These are phyloP conservation scores for Sebastes diploproa DNA, from an alignment of 2,797 vertebrate species.

Conservation along the genomic window DNA sequence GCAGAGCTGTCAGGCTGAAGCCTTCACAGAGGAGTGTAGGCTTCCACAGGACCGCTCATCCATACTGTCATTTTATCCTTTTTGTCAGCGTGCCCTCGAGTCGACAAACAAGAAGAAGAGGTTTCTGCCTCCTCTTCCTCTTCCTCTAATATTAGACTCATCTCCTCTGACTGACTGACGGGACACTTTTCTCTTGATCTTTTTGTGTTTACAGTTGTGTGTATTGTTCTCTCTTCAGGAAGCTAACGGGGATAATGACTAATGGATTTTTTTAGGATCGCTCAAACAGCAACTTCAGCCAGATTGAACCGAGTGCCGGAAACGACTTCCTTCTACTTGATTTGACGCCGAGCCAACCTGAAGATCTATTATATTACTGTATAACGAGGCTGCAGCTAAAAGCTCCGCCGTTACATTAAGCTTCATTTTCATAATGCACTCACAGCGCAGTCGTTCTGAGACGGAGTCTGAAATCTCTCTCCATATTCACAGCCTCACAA, in stretches of 20 bases:
- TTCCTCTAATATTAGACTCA: neutral
- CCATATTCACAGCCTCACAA: neutral
- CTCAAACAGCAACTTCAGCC: neutral
- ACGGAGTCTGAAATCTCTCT: neutral
- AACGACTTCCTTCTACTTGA: neutral
- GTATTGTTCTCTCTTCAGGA: neutral
- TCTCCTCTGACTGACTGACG: neutral
- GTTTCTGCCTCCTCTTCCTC: neutral
- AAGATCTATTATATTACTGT: neutral
- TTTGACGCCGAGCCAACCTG: neutral
- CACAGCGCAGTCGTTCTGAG: neutral
- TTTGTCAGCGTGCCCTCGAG: neutral
- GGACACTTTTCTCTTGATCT: neutral
- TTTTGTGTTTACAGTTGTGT: neutral
- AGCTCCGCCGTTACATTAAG: slow-evolving; percentile 4
- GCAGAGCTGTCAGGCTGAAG: neutral
- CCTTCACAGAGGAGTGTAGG: neutral
- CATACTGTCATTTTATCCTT: neutral
- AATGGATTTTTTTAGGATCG: neutral
- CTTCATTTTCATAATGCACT: slow-evolving; percentile 13
- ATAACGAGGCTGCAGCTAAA: slow-evolving; percentile 6
- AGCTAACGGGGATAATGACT: neutral
- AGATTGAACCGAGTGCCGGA: neutral
- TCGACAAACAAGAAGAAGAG: neutral
- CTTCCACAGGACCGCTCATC: neutral